phyloP scores from a whole-genome alignment of 2,888 invertebrate genomes.

The Cantharis flavilabris region DNA sequence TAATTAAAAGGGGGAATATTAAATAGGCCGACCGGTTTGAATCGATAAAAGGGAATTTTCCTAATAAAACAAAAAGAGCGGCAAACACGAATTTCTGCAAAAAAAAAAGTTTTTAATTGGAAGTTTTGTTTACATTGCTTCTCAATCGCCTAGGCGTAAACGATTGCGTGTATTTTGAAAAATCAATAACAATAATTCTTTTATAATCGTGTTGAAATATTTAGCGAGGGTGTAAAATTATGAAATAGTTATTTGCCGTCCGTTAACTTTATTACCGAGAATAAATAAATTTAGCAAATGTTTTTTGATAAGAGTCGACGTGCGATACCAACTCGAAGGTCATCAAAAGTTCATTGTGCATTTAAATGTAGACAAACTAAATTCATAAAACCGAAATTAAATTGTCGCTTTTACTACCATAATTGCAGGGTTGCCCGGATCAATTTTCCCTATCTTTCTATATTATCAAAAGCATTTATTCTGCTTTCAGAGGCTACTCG shows the following conservation, averaged over 20 bases:
- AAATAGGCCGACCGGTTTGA: background rate
- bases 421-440: background rate
- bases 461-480: background rate
- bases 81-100: background rate
- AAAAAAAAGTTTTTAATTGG: background rate
- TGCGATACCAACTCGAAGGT: background rate
- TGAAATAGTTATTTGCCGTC: background rate
- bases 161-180: background rate
- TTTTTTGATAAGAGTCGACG: background rate
- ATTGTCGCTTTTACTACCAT: background rate
- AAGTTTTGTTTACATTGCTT: background rate
- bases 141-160: background rate
- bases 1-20: background rate
- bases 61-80: background rate
- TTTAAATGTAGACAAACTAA: background rate
- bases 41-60: background rate
- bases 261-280: background rate
- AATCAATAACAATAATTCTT: background rate
- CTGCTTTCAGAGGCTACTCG: too few relatives aligned
- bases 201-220: background rate
- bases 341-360: background rate
- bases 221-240: background rate
- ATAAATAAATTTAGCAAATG: background rate
- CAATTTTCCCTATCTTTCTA: background rate
- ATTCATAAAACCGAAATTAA: background rate